These are phyloP conservation scores for Sebastes minor DNA, from an alignment of 2,797 vertebrate genomes.

Conservation along the genomic window DNA sequence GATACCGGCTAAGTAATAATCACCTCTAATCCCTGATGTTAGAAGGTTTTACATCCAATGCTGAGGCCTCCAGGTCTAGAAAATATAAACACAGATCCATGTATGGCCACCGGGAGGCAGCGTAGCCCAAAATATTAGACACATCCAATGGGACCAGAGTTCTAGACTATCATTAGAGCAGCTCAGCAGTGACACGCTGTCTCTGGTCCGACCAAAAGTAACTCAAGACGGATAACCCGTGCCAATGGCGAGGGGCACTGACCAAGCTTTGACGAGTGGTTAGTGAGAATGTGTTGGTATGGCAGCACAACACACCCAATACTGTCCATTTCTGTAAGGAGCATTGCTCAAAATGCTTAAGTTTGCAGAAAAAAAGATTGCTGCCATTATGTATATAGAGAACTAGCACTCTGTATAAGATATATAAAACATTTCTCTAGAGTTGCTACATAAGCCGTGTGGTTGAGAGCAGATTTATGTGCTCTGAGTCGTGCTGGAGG, in stretches of 20 bases:
- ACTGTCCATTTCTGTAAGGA: background rate
- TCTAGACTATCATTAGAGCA: background rate
- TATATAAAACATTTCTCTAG: conserved; percentile 9
- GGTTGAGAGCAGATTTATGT: conserved; percentile 56
- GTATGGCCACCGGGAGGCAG: conserved; percentile 60
- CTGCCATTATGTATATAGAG: background rate
- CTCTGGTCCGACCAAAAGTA: too few relatives aligned
- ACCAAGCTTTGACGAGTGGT: too few relatives aligned
- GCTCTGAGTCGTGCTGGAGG: conserved; percentile 51
- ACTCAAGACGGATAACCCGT: too few relatives aligned
- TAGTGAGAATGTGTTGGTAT: background rate
- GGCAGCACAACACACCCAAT: background rate
- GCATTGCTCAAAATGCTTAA: conserved; percentile 3
- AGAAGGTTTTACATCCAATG: background rate
- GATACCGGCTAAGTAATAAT: background rate
- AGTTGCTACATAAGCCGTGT: conserved; percentile 44
- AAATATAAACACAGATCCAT: conserved; percentile 3
- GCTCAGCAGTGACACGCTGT: background rate
- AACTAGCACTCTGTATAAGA: conserved; percentile 14
- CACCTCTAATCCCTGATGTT: background rate
- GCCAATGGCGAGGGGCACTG: too few relatives aligned
- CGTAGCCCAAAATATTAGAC: background rate
- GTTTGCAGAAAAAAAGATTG: conserved; percentile 18
- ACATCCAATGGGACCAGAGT: background rate
- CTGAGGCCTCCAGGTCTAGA: background rate